phyloP scores from a whole-genome alignment of 2,888 invertebrate genomes.

The Paralinhomoeus sp. region DNA sequence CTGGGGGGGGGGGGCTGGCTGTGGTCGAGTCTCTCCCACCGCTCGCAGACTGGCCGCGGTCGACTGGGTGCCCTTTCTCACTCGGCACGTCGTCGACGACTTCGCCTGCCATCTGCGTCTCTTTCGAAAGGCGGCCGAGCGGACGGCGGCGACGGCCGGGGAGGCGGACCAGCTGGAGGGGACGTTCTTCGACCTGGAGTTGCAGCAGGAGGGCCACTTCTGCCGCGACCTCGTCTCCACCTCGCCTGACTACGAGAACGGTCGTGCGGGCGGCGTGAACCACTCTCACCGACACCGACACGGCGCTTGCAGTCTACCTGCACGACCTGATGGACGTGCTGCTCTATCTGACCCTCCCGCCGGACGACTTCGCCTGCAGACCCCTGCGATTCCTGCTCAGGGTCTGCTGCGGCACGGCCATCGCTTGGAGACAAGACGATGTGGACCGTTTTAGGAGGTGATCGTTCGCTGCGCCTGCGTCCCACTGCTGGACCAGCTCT shows the following conservation, averaged over 20 bases:
- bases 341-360: constrained; percentile 54
- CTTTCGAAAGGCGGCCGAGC: constrained; percentile 47
- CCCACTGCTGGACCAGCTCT: constrained; percentile 46
- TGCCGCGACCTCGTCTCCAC: constrained; percentile 58
- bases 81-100: constrained; percentile 65
- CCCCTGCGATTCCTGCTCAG: constrained; percentile 46
- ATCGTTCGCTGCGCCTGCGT: constrained; percentile 47
- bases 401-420: no score
- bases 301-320: constrained; percentile 40
- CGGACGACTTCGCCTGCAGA: constrained; percentile 58
- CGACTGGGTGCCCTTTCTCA: constrained; percentile 68
- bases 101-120: constrained; percentile 64
- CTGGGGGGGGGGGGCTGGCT: background rate
- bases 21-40: background rate
- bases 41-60: constrained; percentile 35
- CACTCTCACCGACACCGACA: background rate
- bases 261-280: no score
- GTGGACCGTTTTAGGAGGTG: constrained; percentile 50
- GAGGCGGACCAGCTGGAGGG: constrained; percentile 39
- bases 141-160: constrained; percentile 7
- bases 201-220: constrained; percentile 54
- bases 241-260: constrained; percentile 37
- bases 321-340: constrained; percentile 57
- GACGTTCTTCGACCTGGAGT: constrained; percentile 67
- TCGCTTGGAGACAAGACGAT: no score